Percentiles rank a stretch among this genome's conserved stretches.
Evolutionary conservation across 92 coral and sea anemone genomes (phyloP).

Genomic region (Parazoanthus atlanticus): DNA sequence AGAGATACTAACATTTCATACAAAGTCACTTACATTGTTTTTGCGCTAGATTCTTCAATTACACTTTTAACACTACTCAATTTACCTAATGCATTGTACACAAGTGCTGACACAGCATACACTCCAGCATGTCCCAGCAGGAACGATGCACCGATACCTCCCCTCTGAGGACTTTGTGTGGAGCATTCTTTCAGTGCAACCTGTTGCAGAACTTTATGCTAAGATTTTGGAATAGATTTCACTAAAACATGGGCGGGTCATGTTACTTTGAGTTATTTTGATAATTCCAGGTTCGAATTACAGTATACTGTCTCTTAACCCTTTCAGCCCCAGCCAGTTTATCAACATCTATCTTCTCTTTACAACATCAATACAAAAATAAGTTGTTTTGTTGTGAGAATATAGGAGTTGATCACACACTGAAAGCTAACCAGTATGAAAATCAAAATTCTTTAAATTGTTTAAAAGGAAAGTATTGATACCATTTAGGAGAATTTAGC

Average conservation of each 20-base stretch:
- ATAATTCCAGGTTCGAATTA: no score
- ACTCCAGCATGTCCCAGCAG: conserved; percentile 91
- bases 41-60: background rate
- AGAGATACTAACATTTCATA: no score
- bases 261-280: background rate
- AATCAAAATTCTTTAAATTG: no score
- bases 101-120: conserved; percentile 83
- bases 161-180: conserved; percentile 54
- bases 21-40: background rate
- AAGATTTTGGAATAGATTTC: background rate
- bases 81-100: conserved; percentile 81
- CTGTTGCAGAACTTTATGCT: conserved; percentile 33
- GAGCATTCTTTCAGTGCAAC: conserved; percentile 67
- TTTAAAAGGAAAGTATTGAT: no score
- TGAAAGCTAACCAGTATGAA: no score
- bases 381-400: no score
- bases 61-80: background rate
- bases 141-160: conserved; percentile 90
- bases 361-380: no score
- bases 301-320: no score
- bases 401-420: no score
- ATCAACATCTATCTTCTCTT: no score
- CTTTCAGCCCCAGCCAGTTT: no score
- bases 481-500: no score
- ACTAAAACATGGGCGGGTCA: background rate